Conservation (phyloP, 1,140 invertebrate genomes). For the Centruroides vittatus region DNA sequence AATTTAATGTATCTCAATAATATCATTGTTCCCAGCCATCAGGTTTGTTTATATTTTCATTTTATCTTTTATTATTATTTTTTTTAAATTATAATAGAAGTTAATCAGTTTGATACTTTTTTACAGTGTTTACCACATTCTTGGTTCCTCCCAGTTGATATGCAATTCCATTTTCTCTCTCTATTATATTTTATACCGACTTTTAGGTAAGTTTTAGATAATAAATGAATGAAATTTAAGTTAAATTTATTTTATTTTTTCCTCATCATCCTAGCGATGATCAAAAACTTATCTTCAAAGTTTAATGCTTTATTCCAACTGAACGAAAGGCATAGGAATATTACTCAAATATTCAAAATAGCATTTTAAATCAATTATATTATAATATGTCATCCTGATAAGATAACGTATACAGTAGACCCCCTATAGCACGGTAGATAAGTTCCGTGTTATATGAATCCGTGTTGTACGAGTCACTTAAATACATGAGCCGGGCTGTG, state of each 20-base stretch:
- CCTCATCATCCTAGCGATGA: too few species aligned
- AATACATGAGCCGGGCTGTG: too few species aligned
- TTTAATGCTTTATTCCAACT: neutral
- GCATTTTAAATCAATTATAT: too few species aligned
- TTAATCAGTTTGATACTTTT: neutral
- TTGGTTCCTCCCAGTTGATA: conserved; percentile 15
- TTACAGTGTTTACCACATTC: conserved; percentile 11
- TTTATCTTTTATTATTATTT: neutral
- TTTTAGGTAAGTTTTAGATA: conserved; percentile 4
- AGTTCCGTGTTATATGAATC: too few species aligned
- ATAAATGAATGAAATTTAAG: too few species aligned
- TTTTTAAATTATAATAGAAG: neutral
- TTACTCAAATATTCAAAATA: neutral
- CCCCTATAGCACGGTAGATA: too few species aligned
- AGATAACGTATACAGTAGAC: too few species aligned
- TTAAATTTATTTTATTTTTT: too few species aligned
- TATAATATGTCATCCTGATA: too few species aligned
- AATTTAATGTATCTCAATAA: neutral
- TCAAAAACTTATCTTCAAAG: too few species aligned
- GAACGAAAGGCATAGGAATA: neutral
- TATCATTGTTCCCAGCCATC: neutral
- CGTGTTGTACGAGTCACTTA: too few species aligned
- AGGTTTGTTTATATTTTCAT: neutral
- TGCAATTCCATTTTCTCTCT: conserved; percentile 11
- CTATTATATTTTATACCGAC: conserved; percentile 5